Conservation (phyloP, 2,888 invertebrate species). For the Tromatobia lineatoria region DNA sequence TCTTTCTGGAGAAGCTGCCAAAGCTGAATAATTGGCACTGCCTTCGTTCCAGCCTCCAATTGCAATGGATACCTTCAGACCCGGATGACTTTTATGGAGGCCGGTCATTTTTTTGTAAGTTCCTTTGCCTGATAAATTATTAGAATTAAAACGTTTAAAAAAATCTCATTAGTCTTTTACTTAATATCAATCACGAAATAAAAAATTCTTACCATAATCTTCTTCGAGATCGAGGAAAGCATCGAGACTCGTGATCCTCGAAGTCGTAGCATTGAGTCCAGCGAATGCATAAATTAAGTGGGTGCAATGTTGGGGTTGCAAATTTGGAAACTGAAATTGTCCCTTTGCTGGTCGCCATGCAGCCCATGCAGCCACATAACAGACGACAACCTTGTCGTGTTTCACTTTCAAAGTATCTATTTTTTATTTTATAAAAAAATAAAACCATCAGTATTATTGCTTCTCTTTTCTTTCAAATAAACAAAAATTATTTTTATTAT, state of each 20-base stretch:
- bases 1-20: conserved; percentile 89
- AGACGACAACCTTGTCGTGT: conserved; percentile 92
- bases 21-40: conserved; percentile 90
- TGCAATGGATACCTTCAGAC: conserved; percentile 91
- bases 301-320: conserved; percentile 92
- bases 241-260: conserved; percentile 91
- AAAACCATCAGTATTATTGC: background rate
- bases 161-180: background rate
- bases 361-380: conserved; percentile 94
- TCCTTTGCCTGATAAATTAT: conserved; percentile 78
- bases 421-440: background rate
- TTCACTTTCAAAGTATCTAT: conserved; percentile 81
- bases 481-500: too few species aligned
- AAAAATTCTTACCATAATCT: conserved; percentile 89
- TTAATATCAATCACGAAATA: conserved; percentile 2
- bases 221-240: conserved; percentile 92
- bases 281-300: conserved; percentile 94
- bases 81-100: conserved; percentile 89
- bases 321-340: conserved; percentile 89
- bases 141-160: background rate
- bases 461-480: too few species aligned
- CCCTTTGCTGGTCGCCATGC: conserved; percentile 90
- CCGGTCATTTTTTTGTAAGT: conserved; percentile 89
- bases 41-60: conserved; percentile 98
- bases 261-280: conserved; percentile 89